phyloP scores from a whole-genome alignment of 2,888 invertebrate species.

The Saturnia japonica region DNA sequence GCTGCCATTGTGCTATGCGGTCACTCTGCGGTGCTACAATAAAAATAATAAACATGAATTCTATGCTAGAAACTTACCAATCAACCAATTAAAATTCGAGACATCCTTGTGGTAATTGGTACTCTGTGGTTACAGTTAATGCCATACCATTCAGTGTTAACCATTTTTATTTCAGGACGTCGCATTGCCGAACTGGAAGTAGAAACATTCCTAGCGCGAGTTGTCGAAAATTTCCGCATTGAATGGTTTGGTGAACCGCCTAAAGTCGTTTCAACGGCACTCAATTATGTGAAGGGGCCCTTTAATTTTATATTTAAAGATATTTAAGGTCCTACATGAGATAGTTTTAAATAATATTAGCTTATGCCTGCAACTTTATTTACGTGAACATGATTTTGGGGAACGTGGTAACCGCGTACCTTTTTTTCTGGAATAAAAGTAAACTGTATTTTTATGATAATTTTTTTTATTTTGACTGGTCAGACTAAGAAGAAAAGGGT shows the following conservation, averaged over 20 bases:
- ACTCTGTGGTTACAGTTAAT: neutral
- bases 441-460: too few species aligned
- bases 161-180: constrained; percentile 59
- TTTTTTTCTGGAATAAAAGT: too few species aligned
- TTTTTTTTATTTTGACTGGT: too few species aligned
- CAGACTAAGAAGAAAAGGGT: too few species aligned
- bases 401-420: too few species aligned
- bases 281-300: constrained; percentile 59
- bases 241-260: constrained; percentile 59
- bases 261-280: constrained; percentile 39
- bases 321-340: constrained; percentile 29
- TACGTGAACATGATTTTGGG: too few species aligned
- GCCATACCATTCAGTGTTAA: neutral
- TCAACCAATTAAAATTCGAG: neutral
- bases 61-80: neutral
- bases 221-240: constrained; percentile 54
- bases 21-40: too few species aligned
- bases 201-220: constrained; percentile 62
- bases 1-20: too few species aligned
- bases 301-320: constrained; percentile 64
- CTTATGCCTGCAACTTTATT: neutral
- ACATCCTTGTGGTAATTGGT: neutral
- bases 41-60: neutral
- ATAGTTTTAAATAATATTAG: neutral
- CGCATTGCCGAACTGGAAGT: constrained; percentile 84